Base-by-base conservation (phyloP, 2,797 vertebrate species). In the Agapornis canus region DNA sequence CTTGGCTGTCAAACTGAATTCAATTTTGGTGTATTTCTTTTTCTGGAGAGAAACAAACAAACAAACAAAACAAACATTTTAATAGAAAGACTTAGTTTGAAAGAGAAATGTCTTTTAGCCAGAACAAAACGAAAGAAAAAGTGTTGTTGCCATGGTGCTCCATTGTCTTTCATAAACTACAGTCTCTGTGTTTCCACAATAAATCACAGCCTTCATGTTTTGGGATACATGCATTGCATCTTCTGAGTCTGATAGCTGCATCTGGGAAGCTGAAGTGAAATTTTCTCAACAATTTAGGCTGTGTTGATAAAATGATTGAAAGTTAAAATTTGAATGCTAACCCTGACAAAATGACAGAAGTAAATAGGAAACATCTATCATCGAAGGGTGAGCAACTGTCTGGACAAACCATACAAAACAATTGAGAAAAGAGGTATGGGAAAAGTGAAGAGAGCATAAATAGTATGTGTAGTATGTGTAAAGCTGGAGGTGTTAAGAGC, bases 391-490 rank as follows among this genome's bases (percentile, higher is more conserved):
- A 83, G 14, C 5, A 54, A 49, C 54, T 56, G 8, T 42, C 81
- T 81, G 43, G 16, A 43, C 14, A 64, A 81, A 63, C 5, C 43
- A 23, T 27, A 20, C 11, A 66, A 81, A 78, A n/a, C 6, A 70
- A 39, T 6, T 37, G 25, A 73, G 60, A 68, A 32, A 42, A 72
- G 12, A 56, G 13, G 11, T 60, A 12, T 40, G 22, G 27, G 45
- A 37, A 80, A 60, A 72, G 17, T 0, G 1, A 52, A 48, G 39
- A 65, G n/a, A 87, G 20, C 1, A 0, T 37, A 35, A 85, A 42
- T 32, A 31, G 40, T 32, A 15, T 1, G 0, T 56, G 4, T 47
- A 31, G 40, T 32, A 15, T 1, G 0, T 56, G 4, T 47, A 42
- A 83, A 35, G 3, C 16, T 69, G 39, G 57, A 35, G 13, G 5